These are phyloP conservation scores for Gymnocypris eckloni DNA, from an alignment of 2,797 vertebrate species.

Conservation along the genomic window DNA sequence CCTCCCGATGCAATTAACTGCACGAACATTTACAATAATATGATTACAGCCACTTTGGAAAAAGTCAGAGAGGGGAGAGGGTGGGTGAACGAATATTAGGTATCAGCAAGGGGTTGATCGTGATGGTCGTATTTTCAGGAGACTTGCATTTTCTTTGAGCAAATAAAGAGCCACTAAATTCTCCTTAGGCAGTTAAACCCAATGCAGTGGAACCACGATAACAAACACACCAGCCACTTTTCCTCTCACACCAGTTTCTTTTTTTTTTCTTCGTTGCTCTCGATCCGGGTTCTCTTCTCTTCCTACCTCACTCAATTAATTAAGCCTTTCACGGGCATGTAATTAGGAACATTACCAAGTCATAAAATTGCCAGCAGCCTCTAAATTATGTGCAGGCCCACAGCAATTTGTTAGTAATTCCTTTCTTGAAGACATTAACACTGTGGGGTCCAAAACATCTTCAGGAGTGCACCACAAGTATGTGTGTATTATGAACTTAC, in stretches of 20 bases:
- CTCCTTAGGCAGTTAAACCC: slow-evolving; percentile 99
- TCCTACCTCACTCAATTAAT: slow-evolving; percentile 97
- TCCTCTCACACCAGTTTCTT: slow-evolving; percentile 72
- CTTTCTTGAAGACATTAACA: slow-evolving; percentile 91
- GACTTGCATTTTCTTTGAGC: slow-evolving; percentile 98
- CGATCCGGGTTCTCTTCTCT: slow-evolving; percentile 78
- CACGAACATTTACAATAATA: slow-evolving; percentile 99
- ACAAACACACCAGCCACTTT: slow-evolving; percentile 92
- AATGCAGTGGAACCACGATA: slow-evolving; percentile 99
- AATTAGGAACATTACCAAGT: slow-evolving; percentile 99
- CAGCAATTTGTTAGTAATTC: slow-evolving; percentile 99
- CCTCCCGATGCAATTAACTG: slow-evolving; percentile 99
- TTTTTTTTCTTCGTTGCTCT: slow-evolving; percentile 63
- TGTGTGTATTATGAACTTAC: slow-evolving; percentile 7
- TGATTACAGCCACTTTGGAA: slow-evolving; percentile 99
- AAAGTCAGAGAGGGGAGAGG: slow-evolving; percentile 93
- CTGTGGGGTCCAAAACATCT: slow-evolving; percentile 94
- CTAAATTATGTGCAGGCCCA: slow-evolving; percentile 98
- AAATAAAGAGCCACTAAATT: slow-evolving; percentile 99
- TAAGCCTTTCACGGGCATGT: slow-evolving; percentile 99
- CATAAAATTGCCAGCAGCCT: slow-evolving; percentile 99
- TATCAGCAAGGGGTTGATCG: slow-evolving; percentile 99
- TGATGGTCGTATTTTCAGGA: slow-evolving; percentile 97
- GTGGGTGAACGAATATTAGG: slow-evolving; percentile 96
- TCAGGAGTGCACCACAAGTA: slow-evolving; percentile 77